Base-by-base conservation (phyloP, 2,113 vertebrate genomes). In the Leptodactylus fuscus region DNA sequence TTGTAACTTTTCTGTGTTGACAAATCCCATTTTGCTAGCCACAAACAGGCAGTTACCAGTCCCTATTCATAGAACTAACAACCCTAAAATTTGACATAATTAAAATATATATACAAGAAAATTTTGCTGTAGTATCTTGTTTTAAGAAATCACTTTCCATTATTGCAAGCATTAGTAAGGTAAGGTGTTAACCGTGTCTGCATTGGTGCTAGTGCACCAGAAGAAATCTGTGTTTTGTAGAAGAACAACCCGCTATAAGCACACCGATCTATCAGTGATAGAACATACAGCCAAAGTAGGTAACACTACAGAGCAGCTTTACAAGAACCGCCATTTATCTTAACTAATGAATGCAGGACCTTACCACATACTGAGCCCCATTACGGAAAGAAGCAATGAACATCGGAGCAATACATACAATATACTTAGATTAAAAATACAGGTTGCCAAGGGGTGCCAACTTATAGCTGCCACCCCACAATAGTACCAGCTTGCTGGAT, bases 281-380 rank as follows among this genome's bases (percentile, higher is more conserved):
- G 49, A 78, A 36, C 51, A 55, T 78, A 53, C 16, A 53, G 27
- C 48, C 32, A 76, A 76, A 20, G 27, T 48, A 53, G 12, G 13
- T 22, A 53, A 36, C 18, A 55, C 2, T 55, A 53, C 32, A 22
- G 4, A 77, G 38, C 67, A 74, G 69, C 81, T 69, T 41, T 44
- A 34, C 48, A 51, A 53, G n/a, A 82, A 55, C 46, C 11, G 74
- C 67, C 29, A 58, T 73, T 55, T 44, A 32, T 53, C 46, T 53
- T 53, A 34, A 53, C 75, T 82, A 82, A 82, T 82, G 81, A 82
- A 55, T 32, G 44, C 22, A 27, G 34, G 36, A 60, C 18, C 65
- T 9, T 83, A 32, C 51, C 81, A 38, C 81, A 74, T 82, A 49
- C n/a, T 22, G 70, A 60, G 49, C 24, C 38, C 81, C 36, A 46